Evolutionary conservation across 2,888 invertebrate genomes (phyloP).

Genomic region (Gisinianus flammeolus): DNA sequence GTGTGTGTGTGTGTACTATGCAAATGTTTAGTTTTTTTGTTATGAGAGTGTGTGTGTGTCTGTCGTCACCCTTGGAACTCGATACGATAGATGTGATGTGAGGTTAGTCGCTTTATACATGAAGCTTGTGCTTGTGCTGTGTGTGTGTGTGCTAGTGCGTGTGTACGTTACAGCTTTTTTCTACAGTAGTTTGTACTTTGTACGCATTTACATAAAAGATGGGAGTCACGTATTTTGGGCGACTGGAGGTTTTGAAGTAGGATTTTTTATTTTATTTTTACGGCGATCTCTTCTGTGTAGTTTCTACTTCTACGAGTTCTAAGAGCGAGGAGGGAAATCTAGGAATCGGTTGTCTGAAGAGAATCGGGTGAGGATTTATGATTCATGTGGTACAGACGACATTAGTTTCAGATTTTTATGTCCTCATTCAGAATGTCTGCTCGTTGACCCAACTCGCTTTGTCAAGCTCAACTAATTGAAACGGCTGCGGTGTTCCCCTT

Average conservation of each 20-base stretch:
- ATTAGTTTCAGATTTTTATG: constrained; percentile 25
- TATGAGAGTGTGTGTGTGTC: not conserved
- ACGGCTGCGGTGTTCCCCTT: not conserved
- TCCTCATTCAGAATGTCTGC: not conserved
- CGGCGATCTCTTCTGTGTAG: not conserved
- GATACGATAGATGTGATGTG: too few relatives aligned
- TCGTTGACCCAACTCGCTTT: not conserved
- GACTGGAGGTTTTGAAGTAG: not conserved
- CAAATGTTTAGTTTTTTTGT: not conserved
- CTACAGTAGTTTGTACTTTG: not conserved
- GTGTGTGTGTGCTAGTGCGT: not conserved
- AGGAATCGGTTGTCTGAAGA: too few relatives aligned
- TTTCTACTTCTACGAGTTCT: not conserved
- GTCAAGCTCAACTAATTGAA: constrained; percentile 17
- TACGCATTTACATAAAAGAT: not conserved
- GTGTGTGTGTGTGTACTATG: not conserved
- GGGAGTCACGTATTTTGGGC: constrained; percentile 14
- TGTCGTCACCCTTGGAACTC: too few relatives aligned
- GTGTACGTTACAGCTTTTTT: not conserved
- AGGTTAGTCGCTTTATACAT: too few relatives aligned
- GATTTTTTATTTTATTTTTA: not conserved
- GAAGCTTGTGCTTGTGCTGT: not conserved
- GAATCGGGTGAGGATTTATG: constrained; percentile 26
- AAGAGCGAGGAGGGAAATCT: not conserved
- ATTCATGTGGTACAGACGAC: constrained; percentile 15